Conservation (phyloP, 2,888 invertebrate species). For the Hermodice carunculata region DNA sequence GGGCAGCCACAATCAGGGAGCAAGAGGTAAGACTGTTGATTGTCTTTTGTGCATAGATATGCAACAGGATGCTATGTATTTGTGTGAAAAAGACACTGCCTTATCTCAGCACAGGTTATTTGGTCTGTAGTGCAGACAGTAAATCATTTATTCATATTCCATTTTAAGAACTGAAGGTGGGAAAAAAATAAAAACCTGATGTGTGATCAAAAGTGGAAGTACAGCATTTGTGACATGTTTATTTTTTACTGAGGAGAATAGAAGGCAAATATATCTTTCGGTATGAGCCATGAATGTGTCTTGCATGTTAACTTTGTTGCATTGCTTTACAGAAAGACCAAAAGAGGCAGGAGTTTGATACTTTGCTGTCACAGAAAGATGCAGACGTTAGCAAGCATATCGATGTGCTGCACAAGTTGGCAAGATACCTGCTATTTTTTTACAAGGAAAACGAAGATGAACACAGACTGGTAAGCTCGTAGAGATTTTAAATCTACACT, state of each 20-base stretch:
- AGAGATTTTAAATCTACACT: neutral
- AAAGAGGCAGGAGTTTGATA: conserved; percentile 81
- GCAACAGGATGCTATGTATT: no score
- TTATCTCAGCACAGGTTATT: neutral
- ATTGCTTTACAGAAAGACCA: conserved; percentile 74
- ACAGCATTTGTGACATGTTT: neutral
- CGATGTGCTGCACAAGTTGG: neutral
- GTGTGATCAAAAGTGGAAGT: neutral
- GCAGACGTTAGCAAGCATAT: neutral
- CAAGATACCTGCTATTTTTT: conserved; percentile 79
- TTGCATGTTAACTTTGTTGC: neutral
- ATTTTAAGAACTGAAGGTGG: neutral
- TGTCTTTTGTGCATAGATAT: no score
- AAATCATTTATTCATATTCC: no score
- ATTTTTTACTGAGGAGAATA: no score
- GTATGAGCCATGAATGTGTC: neutral
- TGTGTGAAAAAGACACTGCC: neutral
- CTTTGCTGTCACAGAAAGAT: conserved; percentile 24
- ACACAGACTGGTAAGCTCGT: conserved; percentile 74
- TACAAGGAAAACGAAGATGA: conserved; percentile 80
- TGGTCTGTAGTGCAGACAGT: no score
- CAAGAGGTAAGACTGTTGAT: conserved; percentile 51
- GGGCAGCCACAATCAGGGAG: conserved; percentile 55
- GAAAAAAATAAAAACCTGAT: neutral
- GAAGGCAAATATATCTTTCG: no score